Evolutionary conservation across 1,140 invertebrate genomes (phyloP).

Genomic region (Colletes gigas): DNA sequence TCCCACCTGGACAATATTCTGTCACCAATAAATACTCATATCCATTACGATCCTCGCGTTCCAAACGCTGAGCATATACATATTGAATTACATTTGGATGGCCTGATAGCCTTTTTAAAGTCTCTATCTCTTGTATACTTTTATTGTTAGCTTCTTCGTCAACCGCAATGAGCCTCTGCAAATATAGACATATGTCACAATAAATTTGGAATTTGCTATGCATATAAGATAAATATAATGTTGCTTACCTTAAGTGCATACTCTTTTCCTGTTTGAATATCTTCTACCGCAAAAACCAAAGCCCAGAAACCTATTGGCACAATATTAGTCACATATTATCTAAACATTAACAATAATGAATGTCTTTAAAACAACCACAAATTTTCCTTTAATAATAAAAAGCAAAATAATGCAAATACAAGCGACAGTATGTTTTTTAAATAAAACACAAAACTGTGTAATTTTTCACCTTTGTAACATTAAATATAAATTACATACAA

Average conservation of each 20-base stretch:
- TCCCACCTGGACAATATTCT: slow-evolving; percentile 88
- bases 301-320: slow-evolving; percentile 92
- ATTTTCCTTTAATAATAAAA: not conserved
- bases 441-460: not conserved
- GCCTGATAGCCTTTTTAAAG: slow-evolving; percentile 88
- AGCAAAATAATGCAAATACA: not conserved
- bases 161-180: slow-evolving; percentile 87
- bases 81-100: slow-evolving; percentile 92
- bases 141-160: slow-evolving; percentile 89
- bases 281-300: slow-evolving; percentile 96
- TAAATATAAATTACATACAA: not conserved
- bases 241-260: slow-evolving; percentile 91
- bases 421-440: not conserved
- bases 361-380: slow-evolving; percentile 49
- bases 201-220: not conserved
- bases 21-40: slow-evolving; percentile 88
- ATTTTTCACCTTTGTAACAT: not conserved
- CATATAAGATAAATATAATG: not conserved
- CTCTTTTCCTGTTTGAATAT: slow-evolving; percentile 91
- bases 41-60: slow-evolving; percentile 82
- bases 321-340: slow-evolving; percentile 55
- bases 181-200: slow-evolving; percentile 34
- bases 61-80: slow-evolving; percentile 87
- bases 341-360: slow-evolving; percentile 36
- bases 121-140: slow-evolving; percentile 90